Percentiles rank a stretch among this genome's conserved stretches.
These are phyloP conservation scores for Leiothrix lutea DNA, from an alignment of 2,113 vertebrate genomes.

Conservation along the genomic window DNA sequence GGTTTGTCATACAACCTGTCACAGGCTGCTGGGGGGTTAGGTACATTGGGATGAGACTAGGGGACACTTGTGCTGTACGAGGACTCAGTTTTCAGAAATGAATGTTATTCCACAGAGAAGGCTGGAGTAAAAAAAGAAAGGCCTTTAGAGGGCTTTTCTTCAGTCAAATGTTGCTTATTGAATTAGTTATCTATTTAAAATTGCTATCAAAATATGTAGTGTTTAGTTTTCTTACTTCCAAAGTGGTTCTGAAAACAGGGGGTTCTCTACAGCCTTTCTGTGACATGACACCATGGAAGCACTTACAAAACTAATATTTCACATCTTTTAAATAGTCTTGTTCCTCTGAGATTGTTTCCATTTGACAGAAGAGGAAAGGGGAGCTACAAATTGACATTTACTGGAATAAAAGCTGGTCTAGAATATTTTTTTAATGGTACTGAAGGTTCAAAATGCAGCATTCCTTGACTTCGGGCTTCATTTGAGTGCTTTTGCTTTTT, in stretches of 20 bases:
- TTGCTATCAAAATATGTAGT: neutral
- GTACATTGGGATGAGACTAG: neutral
- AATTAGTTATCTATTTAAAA: neutral
- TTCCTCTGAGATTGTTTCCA: neutral
- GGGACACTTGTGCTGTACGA: neutral
- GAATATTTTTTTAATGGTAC: accelerated
- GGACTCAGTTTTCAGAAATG: neutral
- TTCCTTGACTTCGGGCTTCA: neutral
- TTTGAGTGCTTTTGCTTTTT: neutral
- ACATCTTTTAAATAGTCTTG: neutral
- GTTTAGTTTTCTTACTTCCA: neutral
- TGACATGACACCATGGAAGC: neutral
- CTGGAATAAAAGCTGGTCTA: neutral
- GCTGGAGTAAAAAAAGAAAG: neutral
- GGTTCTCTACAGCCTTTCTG: neutral
- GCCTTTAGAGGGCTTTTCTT: neutral
- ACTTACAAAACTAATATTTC: neutral
- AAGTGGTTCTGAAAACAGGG: neutral
- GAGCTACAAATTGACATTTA: neutral
- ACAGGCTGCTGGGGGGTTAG: neutral
- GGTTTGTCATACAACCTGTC: neutral
- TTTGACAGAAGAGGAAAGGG: neutral
- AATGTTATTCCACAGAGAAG: neutral
- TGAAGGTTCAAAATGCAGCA: neutral
- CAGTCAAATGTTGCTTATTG: neutral